These are phyloP conservation scores for Callipepla californica DNA, from an alignment of 2,113 vertebrate genomes.

Conservation along the genomic window DNA sequence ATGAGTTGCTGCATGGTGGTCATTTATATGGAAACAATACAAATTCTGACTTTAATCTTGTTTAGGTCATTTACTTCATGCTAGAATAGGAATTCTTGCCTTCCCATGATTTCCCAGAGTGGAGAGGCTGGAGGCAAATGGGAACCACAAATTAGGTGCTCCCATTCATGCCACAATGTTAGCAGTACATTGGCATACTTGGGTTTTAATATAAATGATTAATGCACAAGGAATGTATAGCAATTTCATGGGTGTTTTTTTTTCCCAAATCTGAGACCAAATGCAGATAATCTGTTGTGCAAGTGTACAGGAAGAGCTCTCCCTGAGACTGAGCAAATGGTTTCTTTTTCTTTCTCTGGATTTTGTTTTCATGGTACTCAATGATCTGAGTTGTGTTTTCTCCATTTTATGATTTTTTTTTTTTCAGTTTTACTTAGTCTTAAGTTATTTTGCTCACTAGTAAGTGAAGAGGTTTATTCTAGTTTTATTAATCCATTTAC, in stretches of 20 bases:
- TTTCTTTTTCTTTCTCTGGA: background rate
- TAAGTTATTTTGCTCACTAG: background rate
- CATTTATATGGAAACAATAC: background rate
- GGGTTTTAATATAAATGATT: background rate
- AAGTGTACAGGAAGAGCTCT: background rate
- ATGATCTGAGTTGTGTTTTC: background rate
- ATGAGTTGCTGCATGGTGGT: background rate
- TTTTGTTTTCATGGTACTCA: background rate
- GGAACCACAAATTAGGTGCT: background rate
- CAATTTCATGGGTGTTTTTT: background rate
- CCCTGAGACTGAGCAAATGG: background rate
- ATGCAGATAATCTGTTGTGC: background rate
- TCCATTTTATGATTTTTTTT: background rate
- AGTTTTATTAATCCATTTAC: constrained; percentile 45
- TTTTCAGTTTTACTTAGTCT: background rate
- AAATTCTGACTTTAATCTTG: background rate
- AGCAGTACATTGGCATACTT: background rate
- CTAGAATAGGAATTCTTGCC: background rate
- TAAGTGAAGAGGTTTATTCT: constrained; percentile 43
- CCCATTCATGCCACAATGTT: background rate
- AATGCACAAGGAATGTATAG: background rate
- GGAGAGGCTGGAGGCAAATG: background rate
- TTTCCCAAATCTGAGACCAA: background rate
- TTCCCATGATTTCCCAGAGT: background rate
- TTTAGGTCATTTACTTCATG: background rate